A percentile compares a stretch with the other conserved stretches of the same genome.
phyloP scores from a whole-genome alignment of 2,888 invertebrate species.

The Epistrophe eligans region DNA sequence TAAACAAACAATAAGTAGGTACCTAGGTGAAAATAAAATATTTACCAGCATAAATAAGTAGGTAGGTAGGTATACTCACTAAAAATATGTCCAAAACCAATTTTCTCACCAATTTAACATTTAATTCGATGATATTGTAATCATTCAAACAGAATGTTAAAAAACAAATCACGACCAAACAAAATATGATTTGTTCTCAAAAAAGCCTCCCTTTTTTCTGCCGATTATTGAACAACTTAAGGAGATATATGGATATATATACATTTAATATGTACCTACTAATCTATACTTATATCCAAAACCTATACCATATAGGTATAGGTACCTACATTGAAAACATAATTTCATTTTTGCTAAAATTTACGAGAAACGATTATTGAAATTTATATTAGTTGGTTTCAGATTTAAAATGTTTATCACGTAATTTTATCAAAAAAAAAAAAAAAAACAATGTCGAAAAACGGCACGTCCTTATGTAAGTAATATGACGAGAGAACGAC shows the following conservation, averaged over 20 bases:
- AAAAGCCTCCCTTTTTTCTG: neutral
- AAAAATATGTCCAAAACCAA: slow-evolving; percentile 35
- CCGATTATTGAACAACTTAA: neutral
- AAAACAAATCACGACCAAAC: slow-evolving; percentile 22
- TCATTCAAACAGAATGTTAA: slow-evolving; percentile 34
- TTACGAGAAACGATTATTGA: slow-evolving; percentile 71
- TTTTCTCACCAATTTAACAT: slow-evolving; percentile 55
- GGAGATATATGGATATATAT: neutral
- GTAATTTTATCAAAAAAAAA: slow-evolving; percentile 41
- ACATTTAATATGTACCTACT: too few relatives aligned
- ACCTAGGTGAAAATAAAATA: too few relatives aligned
- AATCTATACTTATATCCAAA: slow-evolving; percentile 8
- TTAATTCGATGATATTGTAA: slow-evolving; percentile 33
- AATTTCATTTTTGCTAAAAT: slow-evolving; percentile 70
- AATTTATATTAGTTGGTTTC: slow-evolving; percentile 65
- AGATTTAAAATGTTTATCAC: slow-evolving; percentile 67
- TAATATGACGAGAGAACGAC: slow-evolving; percentile 26
- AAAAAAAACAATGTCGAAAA: neutral
- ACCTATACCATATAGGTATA: neutral
- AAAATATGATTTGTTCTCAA: slow-evolving; percentile 17
- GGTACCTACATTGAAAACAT: slow-evolving; percentile 60
- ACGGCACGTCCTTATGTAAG: slow-evolving; percentile 55
- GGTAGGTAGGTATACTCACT: neutral
- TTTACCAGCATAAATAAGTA: too few relatives aligned
- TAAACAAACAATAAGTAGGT: too few relatives aligned